These are phyloP conservation scores for Octomys mimax DNA, from an alignment of 2,797 vertebrate genomes.

Conservation along the genomic window DNA sequence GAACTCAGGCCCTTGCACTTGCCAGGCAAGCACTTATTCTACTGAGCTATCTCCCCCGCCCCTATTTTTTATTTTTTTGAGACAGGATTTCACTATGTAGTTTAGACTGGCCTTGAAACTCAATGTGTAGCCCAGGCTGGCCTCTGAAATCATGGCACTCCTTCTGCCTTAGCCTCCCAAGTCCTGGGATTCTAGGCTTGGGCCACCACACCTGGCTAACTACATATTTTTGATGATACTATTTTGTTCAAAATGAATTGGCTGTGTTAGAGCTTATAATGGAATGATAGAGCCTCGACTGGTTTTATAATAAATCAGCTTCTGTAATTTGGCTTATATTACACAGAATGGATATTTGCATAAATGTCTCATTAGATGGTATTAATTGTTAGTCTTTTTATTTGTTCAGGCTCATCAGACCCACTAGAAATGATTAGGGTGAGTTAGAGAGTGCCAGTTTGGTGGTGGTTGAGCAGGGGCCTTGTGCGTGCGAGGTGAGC, in stretches of 20 bases:
- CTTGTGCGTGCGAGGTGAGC: background rate
- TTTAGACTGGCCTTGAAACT: background rate
- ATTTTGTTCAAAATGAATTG: slow-evolving; percentile 8
- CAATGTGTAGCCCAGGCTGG: background rate
- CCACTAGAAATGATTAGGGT: background rate
- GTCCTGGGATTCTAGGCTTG: background rate
- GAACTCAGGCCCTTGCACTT: too few relatives aligned
- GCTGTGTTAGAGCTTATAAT: background rate
- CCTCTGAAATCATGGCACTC: background rate
- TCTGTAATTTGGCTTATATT: slow-evolving; percentile 32
- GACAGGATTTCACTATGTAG: background rate
- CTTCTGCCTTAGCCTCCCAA: background rate
- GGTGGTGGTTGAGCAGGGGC: background rate
- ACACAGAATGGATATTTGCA: slow-evolving; percentile 16
- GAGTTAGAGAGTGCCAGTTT: background rate
- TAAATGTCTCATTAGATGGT: slow-evolving; percentile 8
- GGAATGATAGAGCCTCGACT: background rate
- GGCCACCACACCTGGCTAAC: background rate
- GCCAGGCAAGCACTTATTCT: too few relatives aligned
- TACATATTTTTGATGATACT: background rate
- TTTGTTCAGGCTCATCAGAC: slow-evolving; percentile 28
- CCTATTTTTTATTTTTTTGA: background rate
- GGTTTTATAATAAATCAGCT: slow-evolving; percentile 32
- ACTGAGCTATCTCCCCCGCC: too few relatives aligned
- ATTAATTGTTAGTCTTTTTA: slow-evolving; percentile 46